These are phyloP conservation scores for Enteromius anoplus DNA, from an alignment of 2,797 vertebrate species.

Conservation along the genomic window DNA sequence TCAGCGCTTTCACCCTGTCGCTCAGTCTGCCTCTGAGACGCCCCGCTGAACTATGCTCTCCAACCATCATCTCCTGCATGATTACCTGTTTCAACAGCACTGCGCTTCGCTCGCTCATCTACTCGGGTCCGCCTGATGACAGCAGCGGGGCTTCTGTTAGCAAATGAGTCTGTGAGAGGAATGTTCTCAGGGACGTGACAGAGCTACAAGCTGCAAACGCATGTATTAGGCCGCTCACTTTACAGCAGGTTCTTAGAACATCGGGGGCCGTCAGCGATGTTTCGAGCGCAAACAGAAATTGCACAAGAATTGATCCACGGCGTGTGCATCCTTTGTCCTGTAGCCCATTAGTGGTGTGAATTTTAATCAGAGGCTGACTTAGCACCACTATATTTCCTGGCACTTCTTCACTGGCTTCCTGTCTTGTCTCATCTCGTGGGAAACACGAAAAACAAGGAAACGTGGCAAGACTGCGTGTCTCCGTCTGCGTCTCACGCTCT, in stretches of 20 bases:
- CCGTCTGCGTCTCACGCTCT: conserved; percentile 38
- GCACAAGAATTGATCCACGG: conserved; percentile 47
- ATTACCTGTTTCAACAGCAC: conserved; percentile 56
- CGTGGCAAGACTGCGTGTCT: conserved; percentile 23
- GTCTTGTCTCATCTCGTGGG: conserved; percentile 55
- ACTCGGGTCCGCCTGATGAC: conserved; percentile 35
- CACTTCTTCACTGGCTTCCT: conserved; percentile 54
- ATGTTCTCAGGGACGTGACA: conserved; percentile 38
- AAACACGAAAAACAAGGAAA: conserved; percentile 52
- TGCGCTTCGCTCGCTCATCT: conserved; percentile 39
- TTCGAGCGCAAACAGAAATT: conserved; percentile 36
- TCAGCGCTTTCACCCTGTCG: conserved; percentile 70
- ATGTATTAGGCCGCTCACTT: conserved; percentile 36
- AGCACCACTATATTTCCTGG: conserved; percentile 52
- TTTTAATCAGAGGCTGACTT: conserved; percentile 58
- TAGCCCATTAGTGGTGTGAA: conserved; percentile 52
- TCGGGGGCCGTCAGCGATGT: conserved; percentile 34
- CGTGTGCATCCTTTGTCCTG: conserved; percentile 47
- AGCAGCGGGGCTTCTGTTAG: conserved; percentile 41
- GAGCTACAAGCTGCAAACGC: background rate
- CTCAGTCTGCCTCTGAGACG: conserved; percentile 61
- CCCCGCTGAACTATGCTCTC: conserved; percentile 63
- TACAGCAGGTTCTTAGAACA: conserved; percentile 14
- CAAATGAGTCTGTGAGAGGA: conserved; percentile 37
- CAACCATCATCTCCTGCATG: conserved; percentile 46